phyloP scores from a whole-genome alignment of 1,140 invertebrate genomes.

The Drosophila arizonae region DNA sequence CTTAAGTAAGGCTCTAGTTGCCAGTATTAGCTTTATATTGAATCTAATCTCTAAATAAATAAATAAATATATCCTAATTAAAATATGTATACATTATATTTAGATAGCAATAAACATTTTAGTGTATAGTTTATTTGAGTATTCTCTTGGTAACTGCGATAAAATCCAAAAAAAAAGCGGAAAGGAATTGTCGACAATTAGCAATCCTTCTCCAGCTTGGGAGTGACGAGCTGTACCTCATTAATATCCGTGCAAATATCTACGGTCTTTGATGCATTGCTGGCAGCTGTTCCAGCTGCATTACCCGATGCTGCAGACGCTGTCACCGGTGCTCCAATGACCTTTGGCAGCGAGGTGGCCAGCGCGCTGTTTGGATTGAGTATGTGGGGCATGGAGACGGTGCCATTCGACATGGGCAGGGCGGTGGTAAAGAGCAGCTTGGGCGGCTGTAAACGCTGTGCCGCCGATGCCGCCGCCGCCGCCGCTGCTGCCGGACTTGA shows the following conservation, averaged over 20 bases:
- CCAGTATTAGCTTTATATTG: no score
- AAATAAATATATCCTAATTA: slow-evolving; percentile 83
- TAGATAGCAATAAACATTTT: slow-evolving; percentile 28
- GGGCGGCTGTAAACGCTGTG: slow-evolving; percentile 67
- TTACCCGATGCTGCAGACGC: neutral
- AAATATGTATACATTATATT: neutral
- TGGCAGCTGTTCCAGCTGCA: slow-evolving; percentile 1
- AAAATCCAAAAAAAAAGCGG: neutral
- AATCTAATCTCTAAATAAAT: no score
- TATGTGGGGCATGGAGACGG: slow-evolving; percentile 69
- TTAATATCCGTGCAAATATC: slow-evolving; percentile 53
- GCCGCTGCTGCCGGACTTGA: slow-evolving; percentile 29
- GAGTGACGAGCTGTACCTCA: slow-evolving; percentile 72
- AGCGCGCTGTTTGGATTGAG: slow-evolving; percentile 44
- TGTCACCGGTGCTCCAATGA: slow-evolving; percentile 47
- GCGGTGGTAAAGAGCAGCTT: slow-evolving; percentile 74
- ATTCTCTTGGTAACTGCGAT: slow-evolving; percentile 35
- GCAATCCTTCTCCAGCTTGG: slow-evolving; percentile 69
- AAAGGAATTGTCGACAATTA: slow-evolving; percentile 21
- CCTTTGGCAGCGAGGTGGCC: slow-evolving; percentile 64
- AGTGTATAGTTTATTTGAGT: slow-evolving; percentile 34
- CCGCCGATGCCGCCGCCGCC: slow-evolving; percentile 1
- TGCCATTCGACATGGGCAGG: slow-evolving; percentile 62
- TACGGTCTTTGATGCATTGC: slow-evolving; percentile 32
- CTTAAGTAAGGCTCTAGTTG: no score